phyloP scores from a whole-genome alignment of 2,888 invertebrate species.

The Ethmia dodecea region DNA sequence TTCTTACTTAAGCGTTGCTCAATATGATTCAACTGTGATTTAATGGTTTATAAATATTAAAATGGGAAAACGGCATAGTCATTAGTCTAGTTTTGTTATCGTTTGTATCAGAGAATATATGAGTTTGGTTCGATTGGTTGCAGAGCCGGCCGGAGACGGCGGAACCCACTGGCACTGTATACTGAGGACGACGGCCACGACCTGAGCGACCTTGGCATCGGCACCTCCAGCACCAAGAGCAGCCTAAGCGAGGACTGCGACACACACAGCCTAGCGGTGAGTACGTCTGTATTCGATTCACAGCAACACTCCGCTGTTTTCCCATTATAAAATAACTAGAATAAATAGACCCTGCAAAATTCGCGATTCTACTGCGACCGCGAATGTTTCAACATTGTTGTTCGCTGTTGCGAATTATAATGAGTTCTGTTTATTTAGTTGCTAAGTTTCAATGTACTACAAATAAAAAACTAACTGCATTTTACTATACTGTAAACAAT shows the following conservation, averaged over 20 bases:
- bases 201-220: constrained; percentile 89
- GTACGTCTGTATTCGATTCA: constrained; percentile 22
- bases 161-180: constrained; percentile 82
- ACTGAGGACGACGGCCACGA: constrained; percentile 90
- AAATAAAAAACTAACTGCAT: too few relatives aligned
- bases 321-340: too few relatives aligned
- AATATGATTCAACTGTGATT: neutral
- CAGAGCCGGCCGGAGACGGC: constrained; percentile 70
- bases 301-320: neutral
- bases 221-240: constrained; percentile 81
- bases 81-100: neutral
- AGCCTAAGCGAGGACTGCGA: constrained; percentile 81
- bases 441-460: too few relatives aligned
- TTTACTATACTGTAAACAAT: neutral
- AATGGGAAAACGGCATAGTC: neutral
- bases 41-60: neutral
- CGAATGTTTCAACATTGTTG: too few relatives aligned
- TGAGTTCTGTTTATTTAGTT: too few relatives aligned
- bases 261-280: constrained; percentile 80
- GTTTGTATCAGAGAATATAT: neutral
- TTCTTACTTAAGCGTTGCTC: neutral
- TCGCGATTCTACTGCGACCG: too few relatives aligned
- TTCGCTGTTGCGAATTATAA: too few relatives aligned
- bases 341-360: too few relatives aligned
- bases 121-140: constrained; percentile 19